A percentile compares a stretch with the other conserved stretches of the same genome.
These are phyloP conservation scores for Paedocypris micromegethes DNA, from an alignment of 2,797 vertebrate species.

Conservation along the genomic window DNA sequence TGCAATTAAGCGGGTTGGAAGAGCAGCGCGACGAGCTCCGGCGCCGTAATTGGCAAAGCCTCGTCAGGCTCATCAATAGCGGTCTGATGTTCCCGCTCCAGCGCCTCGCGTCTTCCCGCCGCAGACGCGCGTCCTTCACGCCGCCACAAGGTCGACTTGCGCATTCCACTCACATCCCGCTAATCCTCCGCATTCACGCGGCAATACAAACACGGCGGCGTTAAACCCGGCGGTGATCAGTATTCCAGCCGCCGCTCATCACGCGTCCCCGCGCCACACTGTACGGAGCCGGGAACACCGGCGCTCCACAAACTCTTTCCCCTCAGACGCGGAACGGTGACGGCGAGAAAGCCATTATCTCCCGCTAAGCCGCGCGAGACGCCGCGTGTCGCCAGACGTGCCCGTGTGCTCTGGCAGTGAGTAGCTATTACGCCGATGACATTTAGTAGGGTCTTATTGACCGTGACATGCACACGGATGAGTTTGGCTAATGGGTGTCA, in stretches of 20 bases:
- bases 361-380: conserved; percentile 41
- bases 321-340: conserved; percentile 24
- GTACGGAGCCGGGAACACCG: conserved; percentile 44
- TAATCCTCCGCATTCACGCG: conserved; percentile 67
- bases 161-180: conserved; percentile 65
- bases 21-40: background rate
- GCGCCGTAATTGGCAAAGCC: conserved; percentile 15
- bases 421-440: conserved; percentile 41
- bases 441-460: conserved; percentile 41
- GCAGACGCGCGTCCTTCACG: conserved; percentile 33
- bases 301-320: conserved; percentile 36
- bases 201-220: conserved; percentile 69
- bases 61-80: conserved; percentile 37
- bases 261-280: conserved; percentile 57
- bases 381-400: conserved; percentile 39
- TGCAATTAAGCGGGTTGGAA: too few relatives aligned
- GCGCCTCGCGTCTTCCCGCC: conserved; percentile 29
- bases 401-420: conserved; percentile 35
- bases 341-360: conserved; percentile 44
- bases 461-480: conserved; percentile 31
- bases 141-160: conserved; percentile 64
- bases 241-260: conserved; percentile 65
- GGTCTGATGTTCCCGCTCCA: conserved; percentile 33
- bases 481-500: conserved; percentile 32
- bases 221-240: conserved; percentile 68